These are phyloP conservation scores for Schizopygopsis pylzovi DNA, from an alignment of 2,797 vertebrate species.

Conservation along the genomic window DNA sequence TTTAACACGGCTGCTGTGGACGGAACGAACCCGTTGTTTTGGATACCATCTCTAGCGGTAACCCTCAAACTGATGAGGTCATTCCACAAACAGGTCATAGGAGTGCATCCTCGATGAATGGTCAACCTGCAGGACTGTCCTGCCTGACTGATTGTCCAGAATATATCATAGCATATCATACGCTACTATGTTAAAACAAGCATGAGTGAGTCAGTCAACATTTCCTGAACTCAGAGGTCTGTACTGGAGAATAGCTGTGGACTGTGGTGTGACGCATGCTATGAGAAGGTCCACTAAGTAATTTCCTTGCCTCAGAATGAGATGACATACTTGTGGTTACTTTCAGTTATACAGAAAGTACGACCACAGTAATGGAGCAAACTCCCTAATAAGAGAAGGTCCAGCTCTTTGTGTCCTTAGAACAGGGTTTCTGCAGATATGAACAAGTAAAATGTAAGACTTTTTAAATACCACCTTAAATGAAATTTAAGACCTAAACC, in stretches of 20 bases:
- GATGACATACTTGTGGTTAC: constrained; percentile 35
- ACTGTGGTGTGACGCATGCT: neutral
- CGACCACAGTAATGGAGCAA: constrained; percentile 45
- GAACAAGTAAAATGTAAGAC: too few species aligned
- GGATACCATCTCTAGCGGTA: constrained; percentile 34
- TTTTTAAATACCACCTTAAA: too few species aligned
- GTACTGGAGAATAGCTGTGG: constrained; percentile 14
- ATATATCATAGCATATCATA: neutral
- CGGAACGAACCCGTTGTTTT: neutral
- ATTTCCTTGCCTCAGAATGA: constrained; percentile 10
- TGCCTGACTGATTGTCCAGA: neutral
- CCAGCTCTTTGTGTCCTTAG: constrained; percentile 5
- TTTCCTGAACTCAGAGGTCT: neutral
- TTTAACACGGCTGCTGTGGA: neutral
- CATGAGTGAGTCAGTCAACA: neutral
- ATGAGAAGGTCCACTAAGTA: neutral
- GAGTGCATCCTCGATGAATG: neutral
- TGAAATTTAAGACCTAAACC: too few species aligned
- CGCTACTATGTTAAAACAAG: neutral
- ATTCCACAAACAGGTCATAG: constrained; percentile 20
- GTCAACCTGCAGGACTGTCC: neutral
- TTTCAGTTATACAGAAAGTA: constrained; percentile 51
- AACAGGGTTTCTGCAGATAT: neutral
- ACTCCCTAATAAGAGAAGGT: constrained; percentile 38
- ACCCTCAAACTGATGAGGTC: constrained; percentile 45